A percentile compares a stretch with the other conserved stretches of the same genome.
phyloP scores from a whole-genome alignment of 2,888 invertebrate genomes.

The Plebejus argus region DNA sequence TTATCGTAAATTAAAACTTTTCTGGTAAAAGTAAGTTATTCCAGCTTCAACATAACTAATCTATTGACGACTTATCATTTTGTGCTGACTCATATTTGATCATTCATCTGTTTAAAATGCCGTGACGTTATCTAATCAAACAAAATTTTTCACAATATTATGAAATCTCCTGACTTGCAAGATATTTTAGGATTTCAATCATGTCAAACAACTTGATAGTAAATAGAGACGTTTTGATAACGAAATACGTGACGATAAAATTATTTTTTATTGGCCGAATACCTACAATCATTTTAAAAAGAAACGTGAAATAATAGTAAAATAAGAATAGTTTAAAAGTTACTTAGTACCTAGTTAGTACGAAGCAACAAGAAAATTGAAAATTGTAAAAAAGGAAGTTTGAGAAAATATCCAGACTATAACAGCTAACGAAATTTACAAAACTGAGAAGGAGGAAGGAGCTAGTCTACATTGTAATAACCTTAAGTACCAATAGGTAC shows the following conservation, averaged over 20 bases:
- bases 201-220: background rate
- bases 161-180: conserved; percentile 12
- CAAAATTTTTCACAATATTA: background rate
- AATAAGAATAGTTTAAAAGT: too few relatives aligned
- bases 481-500: too few relatives aligned
- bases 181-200: background rate
- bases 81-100: background rate
- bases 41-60: too few relatives aligned
- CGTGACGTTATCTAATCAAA: background rate
- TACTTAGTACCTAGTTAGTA: too few relatives aligned
- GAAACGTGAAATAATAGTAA: background rate
- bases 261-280: background rate
- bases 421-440: too few relatives aligned
- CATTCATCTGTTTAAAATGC: background rate
- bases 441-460: too few relatives aligned
- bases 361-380: too few relatives aligned
- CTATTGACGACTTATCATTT: background rate
- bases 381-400: too few relatives aligned
- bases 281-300: background rate
- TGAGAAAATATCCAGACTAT: too few relatives aligned
- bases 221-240: background rate
- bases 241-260: background rate
- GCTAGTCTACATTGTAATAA: too few relatives aligned
- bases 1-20: too few relatives aligned
- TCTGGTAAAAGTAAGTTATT: too few relatives aligned